Conservation (phyloP, 2,888 invertebrate species). For the Pristionchus entomophagus region DNA sequence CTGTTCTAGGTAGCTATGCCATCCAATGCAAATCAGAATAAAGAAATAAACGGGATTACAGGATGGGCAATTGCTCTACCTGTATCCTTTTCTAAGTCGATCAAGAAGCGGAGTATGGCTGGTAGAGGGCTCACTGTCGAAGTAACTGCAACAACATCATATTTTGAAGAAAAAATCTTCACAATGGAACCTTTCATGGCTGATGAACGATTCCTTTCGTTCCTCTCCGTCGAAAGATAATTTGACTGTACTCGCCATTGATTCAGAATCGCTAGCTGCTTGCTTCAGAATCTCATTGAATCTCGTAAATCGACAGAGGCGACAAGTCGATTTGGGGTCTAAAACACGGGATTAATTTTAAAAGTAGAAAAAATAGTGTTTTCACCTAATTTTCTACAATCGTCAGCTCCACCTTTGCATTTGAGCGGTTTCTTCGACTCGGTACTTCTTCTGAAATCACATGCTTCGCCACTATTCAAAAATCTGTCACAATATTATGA, state of each 20-base stretch:
- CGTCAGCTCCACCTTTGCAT: neutral
- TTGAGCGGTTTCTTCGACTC: neutral
- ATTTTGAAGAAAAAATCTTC: neutral
- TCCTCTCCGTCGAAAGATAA: too few relatives aligned
- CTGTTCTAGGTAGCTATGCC: too few relatives aligned
- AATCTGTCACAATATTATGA: too few relatives aligned
- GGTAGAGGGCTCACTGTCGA: neutral
- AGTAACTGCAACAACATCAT: neutral
- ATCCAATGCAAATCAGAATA: too few relatives aligned
- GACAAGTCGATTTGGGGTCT: neutral
- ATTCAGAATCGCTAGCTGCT: too few relatives aligned
- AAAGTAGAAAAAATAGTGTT: too few relatives aligned
- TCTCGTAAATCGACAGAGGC: neutral
- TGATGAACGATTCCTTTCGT: too few relatives aligned
- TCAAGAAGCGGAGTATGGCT: neutral
- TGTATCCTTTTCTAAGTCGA: neutral
- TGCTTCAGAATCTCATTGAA: neutral
- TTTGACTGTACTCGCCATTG: too few relatives aligned
- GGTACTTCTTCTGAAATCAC: neutral
- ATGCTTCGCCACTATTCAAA: too few relatives aligned
- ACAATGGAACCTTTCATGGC: neutral
- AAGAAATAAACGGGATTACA: too few relatives aligned
- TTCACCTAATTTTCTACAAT: neutral
- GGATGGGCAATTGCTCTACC: too few relatives aligned
- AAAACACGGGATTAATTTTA: too few relatives aligned